Evolutionary conservation across 2,888 invertebrate genomes (phyloP).

Genomic region (Ecdyonurus torrentis): DNA sequence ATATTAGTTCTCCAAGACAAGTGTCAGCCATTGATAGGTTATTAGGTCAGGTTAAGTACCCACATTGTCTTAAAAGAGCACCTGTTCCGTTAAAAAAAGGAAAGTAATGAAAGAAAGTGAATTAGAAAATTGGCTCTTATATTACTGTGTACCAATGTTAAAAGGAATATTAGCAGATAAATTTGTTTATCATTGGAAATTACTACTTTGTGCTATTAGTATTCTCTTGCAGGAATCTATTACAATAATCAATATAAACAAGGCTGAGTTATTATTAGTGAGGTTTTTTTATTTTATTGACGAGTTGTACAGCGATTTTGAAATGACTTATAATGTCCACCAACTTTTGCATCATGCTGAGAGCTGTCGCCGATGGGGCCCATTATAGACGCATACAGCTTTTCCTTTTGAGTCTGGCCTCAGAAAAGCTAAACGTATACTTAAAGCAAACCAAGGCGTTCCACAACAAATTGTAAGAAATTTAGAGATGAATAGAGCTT

Average conservation of each 20-base stretch:
- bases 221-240: constrained; percentile 12
- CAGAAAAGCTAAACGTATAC: background rate
- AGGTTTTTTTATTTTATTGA: constrained; percentile 14
- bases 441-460: background rate
- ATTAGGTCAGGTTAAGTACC: background rate
- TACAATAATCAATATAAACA: constrained; percentile 8
- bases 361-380: constrained; percentile 16
- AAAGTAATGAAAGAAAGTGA: constrained; percentile 14
- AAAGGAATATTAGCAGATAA: constrained; percentile 12
- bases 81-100: background rate
- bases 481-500: background rate
- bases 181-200: constrained; percentile 16
- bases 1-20: background rate
- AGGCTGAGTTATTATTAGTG: constrained; percentile 12
- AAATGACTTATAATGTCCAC: constrained; percentile 16
- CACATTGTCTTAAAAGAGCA: background rate
- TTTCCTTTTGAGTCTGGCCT: constrained; percentile 14
- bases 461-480: background rate
- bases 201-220: constrained; percentile 13
- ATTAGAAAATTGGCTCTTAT: constrained; percentile 14
- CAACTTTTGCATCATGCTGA: constrained; percentile 15
- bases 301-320: constrained; percentile 12
- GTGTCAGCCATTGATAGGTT: background rate
- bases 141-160: constrained; percentile 15
- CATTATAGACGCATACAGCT: constrained; percentile 15